These are phyloP conservation scores for Stratiomys singularior DNA, from an alignment of 2,888 invertebrate species.

Conservation along the genomic window DNA sequence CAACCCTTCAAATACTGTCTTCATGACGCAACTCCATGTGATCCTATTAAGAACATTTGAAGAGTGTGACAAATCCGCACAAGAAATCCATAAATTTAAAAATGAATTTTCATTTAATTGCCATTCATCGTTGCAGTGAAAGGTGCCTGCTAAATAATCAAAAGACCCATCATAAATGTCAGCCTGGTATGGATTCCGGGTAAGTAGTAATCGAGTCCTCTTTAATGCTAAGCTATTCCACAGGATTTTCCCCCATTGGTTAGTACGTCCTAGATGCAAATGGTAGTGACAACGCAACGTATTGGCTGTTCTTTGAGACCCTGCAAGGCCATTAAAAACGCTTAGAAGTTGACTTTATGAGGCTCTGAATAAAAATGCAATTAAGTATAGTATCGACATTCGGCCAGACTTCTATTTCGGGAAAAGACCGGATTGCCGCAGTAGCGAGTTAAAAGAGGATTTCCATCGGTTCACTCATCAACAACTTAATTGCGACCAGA, in stretches of 20 bases:
- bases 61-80: slow-evolving; percentile 9
- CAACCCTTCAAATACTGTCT: not conserved
- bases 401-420: slow-evolving; percentile 39
- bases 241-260: not conserved
- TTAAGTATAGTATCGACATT: slow-evolving; percentile 47
- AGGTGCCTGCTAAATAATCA: slow-evolving; percentile 42
- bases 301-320: not conserved
- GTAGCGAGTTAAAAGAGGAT: not conserved
- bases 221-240: slow-evolving; percentile 42
- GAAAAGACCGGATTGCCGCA: slow-evolving; percentile 22
- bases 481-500: slow-evolving; percentile 51
- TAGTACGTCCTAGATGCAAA: not conserved
- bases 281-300: not conserved
- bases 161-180: slow-evolving; percentile 47
- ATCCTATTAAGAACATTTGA: slow-evolving; percentile 12
- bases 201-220: slow-evolving; percentile 49
- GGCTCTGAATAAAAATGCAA: slow-evolving; percentile 46
- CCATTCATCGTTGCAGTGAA: slow-evolving; percentile 21
- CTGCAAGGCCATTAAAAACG: slow-evolving; percentile 24
- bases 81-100: slow-evolving; percentile 26
- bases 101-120: slow-evolving; percentile 8
- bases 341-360: slow-evolving; percentile 46
- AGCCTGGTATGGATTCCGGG: slow-evolving; percentile 45
- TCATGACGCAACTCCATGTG: not conserved
- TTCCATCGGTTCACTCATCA: slow-evolving; percentile 26